These are phyloP conservation scores for Gallinago media DNA, from an alignment of 2,113 vertebrate genomes.

Conservation along the genomic window DNA sequence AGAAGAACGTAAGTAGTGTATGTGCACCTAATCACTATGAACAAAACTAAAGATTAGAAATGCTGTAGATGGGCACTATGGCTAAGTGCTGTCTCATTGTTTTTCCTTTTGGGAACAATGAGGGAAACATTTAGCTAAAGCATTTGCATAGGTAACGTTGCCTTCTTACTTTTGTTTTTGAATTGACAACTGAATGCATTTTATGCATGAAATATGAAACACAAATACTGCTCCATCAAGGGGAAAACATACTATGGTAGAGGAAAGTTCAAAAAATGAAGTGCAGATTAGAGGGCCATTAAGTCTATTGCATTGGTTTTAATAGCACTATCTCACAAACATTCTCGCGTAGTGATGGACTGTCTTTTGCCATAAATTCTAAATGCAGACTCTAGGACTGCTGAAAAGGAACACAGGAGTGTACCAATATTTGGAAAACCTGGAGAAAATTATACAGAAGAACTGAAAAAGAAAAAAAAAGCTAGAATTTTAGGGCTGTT, in stretches of 20 bases:
- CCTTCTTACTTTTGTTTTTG: not conserved
- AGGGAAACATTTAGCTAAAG: constrained; percentile 39
- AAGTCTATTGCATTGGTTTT: not conserved
- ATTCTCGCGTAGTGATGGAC: not conserved
- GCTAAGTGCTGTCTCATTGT: not conserved
- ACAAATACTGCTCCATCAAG: not conserved
- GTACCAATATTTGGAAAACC: not conserved
- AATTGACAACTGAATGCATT: not conserved
- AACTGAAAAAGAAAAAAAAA: not conserved
- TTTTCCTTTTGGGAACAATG: constrained; percentile 3
- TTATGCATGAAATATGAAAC: not conserved
- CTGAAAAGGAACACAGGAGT: not conserved
- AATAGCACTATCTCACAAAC: not conserved
- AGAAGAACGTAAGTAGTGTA: not conserved
- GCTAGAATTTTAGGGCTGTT: not conserved
- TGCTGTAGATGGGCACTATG: not conserved
- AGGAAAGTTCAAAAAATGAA: not conserved
- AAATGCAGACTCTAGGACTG: not conserved
- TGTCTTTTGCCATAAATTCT: not conserved
- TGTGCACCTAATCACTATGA: not conserved
- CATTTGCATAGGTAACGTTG: not conserved
- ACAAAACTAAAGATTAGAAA: not conserved
- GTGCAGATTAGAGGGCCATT: not conserved
- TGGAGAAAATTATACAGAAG: not conserved
- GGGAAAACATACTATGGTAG: not conserved